Conservation (phyloP, 1,140 invertebrate species). For the Augochlora pura region DNA sequence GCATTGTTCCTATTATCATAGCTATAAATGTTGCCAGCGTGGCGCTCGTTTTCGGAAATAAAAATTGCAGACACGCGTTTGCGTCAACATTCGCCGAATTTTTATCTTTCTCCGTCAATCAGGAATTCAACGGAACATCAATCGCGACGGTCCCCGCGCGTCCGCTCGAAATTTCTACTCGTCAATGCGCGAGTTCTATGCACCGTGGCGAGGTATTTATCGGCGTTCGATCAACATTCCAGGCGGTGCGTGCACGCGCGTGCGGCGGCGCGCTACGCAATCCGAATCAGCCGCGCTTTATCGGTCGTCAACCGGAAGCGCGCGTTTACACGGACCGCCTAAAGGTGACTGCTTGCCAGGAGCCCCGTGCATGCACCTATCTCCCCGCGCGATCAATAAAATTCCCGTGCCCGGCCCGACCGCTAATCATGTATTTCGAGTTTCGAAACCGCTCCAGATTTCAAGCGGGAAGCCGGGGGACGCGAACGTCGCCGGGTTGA, state of each 20-base stretch:
- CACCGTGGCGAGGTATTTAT: constrained; percentile 53
- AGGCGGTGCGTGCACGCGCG: constrained; percentile 50
- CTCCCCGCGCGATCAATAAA: constrained; percentile 51
- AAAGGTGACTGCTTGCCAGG: constrained; percentile 32
- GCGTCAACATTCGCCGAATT: not conserved
- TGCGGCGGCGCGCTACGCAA: constrained; percentile 58
- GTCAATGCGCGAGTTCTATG: constrained; percentile 6
- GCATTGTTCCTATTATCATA: too few species aligned
- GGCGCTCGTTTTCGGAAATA: too few species aligned
- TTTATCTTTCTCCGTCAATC: not conserved
- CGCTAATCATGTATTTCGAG: constrained; percentile 37
- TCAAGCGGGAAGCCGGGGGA: not conserved
- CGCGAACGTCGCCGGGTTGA: not conserved
- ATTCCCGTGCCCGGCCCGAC: constrained; percentile 32
- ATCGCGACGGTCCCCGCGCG: constrained; percentile 1
- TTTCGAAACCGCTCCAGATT: constrained; percentile 5
- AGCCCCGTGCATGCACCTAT: constrained; percentile 34
- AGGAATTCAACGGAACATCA: constrained; percentile 21
- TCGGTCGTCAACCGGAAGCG: constrained; percentile 59
- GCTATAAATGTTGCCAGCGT: too few species aligned
- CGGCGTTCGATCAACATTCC: constrained; percentile 63
- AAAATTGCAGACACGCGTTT: not conserved
- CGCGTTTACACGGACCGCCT: constrained; percentile 42
- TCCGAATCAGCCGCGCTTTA: constrained; percentile 63
- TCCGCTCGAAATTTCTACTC: constrained; percentile 27